Evolutionary conservation across 2,888 invertebrate species (phyloP).

Genomic region (Pristionchus exspectatus): DNA sequence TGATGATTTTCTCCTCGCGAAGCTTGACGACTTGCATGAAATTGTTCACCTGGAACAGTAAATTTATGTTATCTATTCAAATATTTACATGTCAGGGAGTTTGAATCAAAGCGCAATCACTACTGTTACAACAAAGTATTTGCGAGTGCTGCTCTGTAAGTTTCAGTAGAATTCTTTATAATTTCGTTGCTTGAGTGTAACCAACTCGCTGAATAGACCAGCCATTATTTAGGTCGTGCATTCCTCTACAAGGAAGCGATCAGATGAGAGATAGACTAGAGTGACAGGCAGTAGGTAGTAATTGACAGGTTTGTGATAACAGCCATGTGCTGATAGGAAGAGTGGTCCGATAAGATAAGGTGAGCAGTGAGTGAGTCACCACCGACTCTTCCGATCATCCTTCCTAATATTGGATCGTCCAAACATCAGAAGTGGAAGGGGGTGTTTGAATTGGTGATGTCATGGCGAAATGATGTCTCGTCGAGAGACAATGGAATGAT

Average conservation of each 20-base stretch:
- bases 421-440: background rate
- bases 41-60: slow-evolving; percentile 71
- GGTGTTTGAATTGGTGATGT: background rate
- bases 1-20: slow-evolving; percentile 77
- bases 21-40: slow-evolving; percentile 78
- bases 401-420: background rate
- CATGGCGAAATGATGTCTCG: background rate
- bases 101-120: no score
- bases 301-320: slow-evolving; percentile 27
- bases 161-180: background rate
- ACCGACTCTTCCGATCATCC: background rate
- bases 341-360: slow-evolving; percentile 17
- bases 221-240: background rate
- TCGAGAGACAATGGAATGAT: background rate
- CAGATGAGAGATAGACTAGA: slow-evolving; percentile 5
- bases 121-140: no score
- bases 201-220: background rate
- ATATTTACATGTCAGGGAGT: no score
- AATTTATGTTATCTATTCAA: background rate
- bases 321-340: slow-evolving; percentile 24
- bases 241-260: background rate
- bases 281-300: background rate
- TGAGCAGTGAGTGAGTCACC: background rate
- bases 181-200: background rate
- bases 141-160: no score